Conservation (phyloP, 2,113 vertebrate genomes). For the Paramisgurnus dabryanus region DNA sequence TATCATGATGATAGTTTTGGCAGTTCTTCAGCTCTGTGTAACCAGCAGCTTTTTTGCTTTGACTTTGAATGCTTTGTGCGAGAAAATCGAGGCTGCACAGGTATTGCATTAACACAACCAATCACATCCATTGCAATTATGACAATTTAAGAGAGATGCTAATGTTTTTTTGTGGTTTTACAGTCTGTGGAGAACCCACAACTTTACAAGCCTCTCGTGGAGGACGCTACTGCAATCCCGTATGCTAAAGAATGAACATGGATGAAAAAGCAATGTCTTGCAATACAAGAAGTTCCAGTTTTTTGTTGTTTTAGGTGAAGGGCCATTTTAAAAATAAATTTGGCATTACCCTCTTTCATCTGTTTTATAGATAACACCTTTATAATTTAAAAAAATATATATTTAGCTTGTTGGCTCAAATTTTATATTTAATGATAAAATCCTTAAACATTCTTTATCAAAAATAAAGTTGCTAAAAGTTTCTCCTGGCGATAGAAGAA, state of each 20-base stretch:
- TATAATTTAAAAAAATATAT: too few relatives aligned
- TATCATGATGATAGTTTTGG: slow-evolving; percentile 58
- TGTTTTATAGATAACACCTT: too few relatives aligned
- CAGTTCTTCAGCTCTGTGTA: slow-evolving; percentile 62
- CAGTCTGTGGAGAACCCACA: slow-evolving; percentile 56
- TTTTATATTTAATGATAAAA: not conserved
- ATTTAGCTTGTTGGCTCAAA: too few relatives aligned
- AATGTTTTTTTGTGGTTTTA: slow-evolving; percentile 16
- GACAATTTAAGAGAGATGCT: not conserved
- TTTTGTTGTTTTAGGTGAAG: not conserved
- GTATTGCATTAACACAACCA: not conserved
- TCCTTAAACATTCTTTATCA: too few relatives aligned
- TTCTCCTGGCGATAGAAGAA: too few relatives aligned
- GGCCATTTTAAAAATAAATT: not conserved
- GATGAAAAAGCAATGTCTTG: not conserved
- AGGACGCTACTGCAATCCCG: slow-evolving; percentile 46
- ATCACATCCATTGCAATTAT: not conserved
- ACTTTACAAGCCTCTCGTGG: slow-evolving; percentile 51
- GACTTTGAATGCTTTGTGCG: slow-evolving; percentile 60
- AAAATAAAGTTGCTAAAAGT: too few relatives aligned
- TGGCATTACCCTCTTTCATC: too few relatives aligned
- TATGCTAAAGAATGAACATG: slow-evolving; percentile 20
- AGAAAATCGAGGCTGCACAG: slow-evolving; percentile 1
- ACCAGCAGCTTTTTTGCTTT: slow-evolving; percentile 57
- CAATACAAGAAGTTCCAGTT: not conserved